phyloP scores from a whole-genome alignment of 2,888 invertebrate genomes.

The Leptopilina myrica region DNA sequence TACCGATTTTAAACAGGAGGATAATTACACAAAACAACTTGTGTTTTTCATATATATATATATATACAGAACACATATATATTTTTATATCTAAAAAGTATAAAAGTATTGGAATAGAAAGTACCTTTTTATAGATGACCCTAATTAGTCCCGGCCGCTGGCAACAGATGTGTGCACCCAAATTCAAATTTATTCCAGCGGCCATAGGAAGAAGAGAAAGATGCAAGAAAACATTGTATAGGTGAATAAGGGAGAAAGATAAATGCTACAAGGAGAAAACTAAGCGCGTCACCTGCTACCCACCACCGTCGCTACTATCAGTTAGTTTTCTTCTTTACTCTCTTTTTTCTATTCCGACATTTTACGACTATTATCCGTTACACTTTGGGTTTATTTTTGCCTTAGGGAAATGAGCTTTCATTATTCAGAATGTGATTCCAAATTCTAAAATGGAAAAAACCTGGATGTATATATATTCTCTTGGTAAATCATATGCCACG shows the following conservation, averaged over 20 bases:
- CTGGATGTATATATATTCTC: not conserved
- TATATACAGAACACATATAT: not conserved
- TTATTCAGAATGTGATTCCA: conserved; percentile 16
- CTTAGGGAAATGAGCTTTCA: conserved; percentile 19
- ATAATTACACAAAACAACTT: conserved; percentile 5
- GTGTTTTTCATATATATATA: conserved; percentile 17
- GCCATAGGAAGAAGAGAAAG: conserved; percentile 40
- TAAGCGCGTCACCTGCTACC: conserved; percentile 69
- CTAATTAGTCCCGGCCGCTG: conserved; percentile 67
- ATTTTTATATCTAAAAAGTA: too few species aligned
- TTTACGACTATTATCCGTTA: conserved; percentile 20
- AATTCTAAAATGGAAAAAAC: not conserved
- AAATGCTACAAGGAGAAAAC: conserved; percentile 45
- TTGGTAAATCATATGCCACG: not conserved
- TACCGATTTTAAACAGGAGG: not conserved
- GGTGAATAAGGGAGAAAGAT: conserved; percentile 28
- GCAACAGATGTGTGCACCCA: conserved; percentile 67
- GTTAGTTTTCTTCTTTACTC: conserved; percentile 42
- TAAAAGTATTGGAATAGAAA: not conserved
- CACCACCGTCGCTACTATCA: conserved; percentile 30
- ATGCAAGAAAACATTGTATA: conserved; percentile 26
- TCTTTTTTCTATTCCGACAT: conserved; percentile 7
- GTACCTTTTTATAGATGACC: conserved; percentile 57
- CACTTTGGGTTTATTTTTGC: conserved; percentile 10
- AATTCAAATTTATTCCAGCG: conserved; percentile 69